These are phyloP conservation scores for Melanerpes aurifrons DNA, from an alignment of 2,113 vertebrate species.

Conservation along the genomic window DNA sequence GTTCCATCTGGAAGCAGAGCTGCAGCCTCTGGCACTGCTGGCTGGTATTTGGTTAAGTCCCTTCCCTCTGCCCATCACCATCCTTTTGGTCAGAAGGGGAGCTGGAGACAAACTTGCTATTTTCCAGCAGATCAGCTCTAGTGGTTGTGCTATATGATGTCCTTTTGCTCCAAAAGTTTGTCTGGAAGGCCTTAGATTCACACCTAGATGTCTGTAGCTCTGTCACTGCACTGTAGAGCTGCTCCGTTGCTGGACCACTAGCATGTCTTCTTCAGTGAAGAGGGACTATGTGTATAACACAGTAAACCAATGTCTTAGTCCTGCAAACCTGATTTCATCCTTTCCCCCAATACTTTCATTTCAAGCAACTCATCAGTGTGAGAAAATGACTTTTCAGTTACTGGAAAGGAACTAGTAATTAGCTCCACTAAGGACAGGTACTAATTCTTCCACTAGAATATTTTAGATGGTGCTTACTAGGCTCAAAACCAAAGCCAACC, in stretches of 20 bases:
- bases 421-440: neutral
- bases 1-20: neutral
- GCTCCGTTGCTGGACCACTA: neutral
- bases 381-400: neutral
- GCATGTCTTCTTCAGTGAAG: neutral
- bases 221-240: neutral
- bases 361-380: neutral
- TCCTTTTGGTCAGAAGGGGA: neutral
- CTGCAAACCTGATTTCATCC: neutral
- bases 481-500: neutral
- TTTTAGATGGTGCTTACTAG: neutral
- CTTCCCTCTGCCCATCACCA: neutral
- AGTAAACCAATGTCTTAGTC: neutral
- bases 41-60: neutral
- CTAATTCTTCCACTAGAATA: neutral
- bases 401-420: neutral
- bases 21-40: neutral
- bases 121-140: neutral
- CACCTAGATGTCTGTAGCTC: neutral
- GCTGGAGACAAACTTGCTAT: neutral
- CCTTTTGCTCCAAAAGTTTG: neutral
- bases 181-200: neutral
- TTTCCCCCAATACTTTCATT: neutral
- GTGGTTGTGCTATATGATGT: no score
- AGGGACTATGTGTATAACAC: rapidly evolving